A percentile compares a stretch with the other conserved stretches of the same genome.
Evolutionary conservation across 2,797 vertebrate genomes (phyloP).

Genomic region (Hemitrygon akajei): DNA sequence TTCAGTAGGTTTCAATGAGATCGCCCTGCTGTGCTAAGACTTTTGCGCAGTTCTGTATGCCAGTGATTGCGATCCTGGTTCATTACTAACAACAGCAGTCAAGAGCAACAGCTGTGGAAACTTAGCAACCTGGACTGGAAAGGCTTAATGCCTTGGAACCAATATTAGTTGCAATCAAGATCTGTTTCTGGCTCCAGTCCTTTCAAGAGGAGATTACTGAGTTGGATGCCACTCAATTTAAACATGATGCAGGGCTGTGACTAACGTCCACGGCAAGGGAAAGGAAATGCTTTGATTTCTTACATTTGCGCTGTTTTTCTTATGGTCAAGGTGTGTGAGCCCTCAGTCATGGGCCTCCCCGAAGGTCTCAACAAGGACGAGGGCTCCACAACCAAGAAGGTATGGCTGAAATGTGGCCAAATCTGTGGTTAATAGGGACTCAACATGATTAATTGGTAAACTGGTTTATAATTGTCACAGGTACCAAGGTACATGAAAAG

Average conservation of each 20-base stretch:
- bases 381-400: too few species aligned
- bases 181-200: background rate
- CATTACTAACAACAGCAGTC: background rate
- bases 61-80: too few species aligned
- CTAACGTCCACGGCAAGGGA: background rate
- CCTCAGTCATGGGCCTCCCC: background rate
- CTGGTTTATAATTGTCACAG: too few species aligned
- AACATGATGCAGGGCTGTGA: background rate
- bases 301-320: background rate
- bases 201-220: background rate
- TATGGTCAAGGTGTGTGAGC: background rate
- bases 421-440: too few species aligned
- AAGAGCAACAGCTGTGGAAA: background rate
- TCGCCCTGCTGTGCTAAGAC: too few species aligned
- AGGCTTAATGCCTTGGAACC: background rate
- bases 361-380: background rate
- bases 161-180: background rate
- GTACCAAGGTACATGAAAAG: too few species aligned
- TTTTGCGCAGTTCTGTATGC: too few species aligned
- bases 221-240: background rate
- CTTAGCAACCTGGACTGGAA: background rate
- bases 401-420: too few species aligned
- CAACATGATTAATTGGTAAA: too few species aligned
- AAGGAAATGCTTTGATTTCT: background rate
- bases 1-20: too few species aligned